Evolutionary conservation across 2,797 vertebrate species (phyloP), one percentile per base, ranked within the genome.

Genomic region (Clamator glandarius): DNA sequence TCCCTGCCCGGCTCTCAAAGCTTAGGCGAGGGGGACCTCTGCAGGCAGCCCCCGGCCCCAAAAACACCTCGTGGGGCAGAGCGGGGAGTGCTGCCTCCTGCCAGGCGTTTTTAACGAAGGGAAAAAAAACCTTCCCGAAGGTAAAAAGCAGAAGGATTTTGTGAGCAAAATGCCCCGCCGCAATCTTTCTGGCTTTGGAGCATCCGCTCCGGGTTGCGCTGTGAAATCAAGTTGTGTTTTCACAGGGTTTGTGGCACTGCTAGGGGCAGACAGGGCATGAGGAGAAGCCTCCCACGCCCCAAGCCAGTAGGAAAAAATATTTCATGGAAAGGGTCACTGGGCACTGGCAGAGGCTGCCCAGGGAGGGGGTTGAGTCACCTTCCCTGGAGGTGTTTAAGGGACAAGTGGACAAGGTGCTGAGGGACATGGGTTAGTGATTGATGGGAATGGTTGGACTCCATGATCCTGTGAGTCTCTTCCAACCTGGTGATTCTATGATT

Each of bases 11-110:
- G n/a, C 78, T 42, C 74, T 84, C 79, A 97, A 95, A 96, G 82
- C 95, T 97, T 94, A 93, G 92, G 92, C 95, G 91, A 96, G 91
- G 69, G 85, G 20, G 94, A 82, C 96, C 95, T 93, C 97, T 97
- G 91, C 95, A 92, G 96, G 94, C 31, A 2, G 6, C 12, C 46
- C 69, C 28, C 36, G 3, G 1, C 12, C 16, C 28, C 46, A 17
- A 3, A 11, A 62, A 11, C 16, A 5, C 16, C 10, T 9, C 0
- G 33, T 1, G 75, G 18, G 39, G 5, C 48, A 2, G 19, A 41
- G 52, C 68, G 5, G 24, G 28, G 17, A 1, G 6, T 7, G 64
- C 79, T 33, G 78, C 39, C 39, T 35, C 61, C 63, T 12, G 48
- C 2, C 23, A 14, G 28, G 35, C 0, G 5, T 5, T 25, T 50